Base-by-base conservation (phyloP, 2,113 vertebrate genomes). In the Dipodomys ordii region DNA sequence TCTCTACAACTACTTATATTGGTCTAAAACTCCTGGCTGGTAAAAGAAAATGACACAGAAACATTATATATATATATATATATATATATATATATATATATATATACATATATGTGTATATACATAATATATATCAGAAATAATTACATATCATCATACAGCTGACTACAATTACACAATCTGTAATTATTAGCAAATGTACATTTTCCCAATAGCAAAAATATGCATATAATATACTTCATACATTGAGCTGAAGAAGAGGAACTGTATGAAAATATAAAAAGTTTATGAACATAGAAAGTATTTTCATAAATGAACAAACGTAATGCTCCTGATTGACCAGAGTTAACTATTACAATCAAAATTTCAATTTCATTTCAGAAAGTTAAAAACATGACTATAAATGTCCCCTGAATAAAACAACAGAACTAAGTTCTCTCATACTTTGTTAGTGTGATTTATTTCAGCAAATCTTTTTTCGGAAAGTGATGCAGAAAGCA, bases 391-490 rank as follows among this genome's bases (percentile, higher is more conserved):
- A n/a, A 19, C 25, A 85, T 62, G 20, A 83, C 4, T 25, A 81
- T 83, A 60, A 88, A 82, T 3, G 91, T 94, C 15, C 30, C 27
- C 69, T 92, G 7, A 68, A 91, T 96, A 88, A 60, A 68, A 68
- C 78, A 49, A 20, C 19, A 11, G 81, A 53, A 88, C 0, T 10
- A 87, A 18, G 2, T 82, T 74, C 80, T 73, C 23, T 90, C 46
- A 53, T 22, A 85, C 5, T 4, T 93, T 67, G 18, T 69, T 15
- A 65, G 10, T 49, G 6, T 57, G 67, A 88, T 84, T 94, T 84
- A 74, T 83, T 39, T 92, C 80, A 88, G 44, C 57, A 94, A 82
- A 88, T 91, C 68, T 2, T 93, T 92, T 85, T 94, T 49, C 49
- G n/a, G 27, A 93, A 86, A 89, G 68, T 12, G 76, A 90, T 3